These are phyloP conservation scores for Danionella dracula DNA, from an alignment of 2,797 vertebrate species.

Conservation along the genomic window DNA sequence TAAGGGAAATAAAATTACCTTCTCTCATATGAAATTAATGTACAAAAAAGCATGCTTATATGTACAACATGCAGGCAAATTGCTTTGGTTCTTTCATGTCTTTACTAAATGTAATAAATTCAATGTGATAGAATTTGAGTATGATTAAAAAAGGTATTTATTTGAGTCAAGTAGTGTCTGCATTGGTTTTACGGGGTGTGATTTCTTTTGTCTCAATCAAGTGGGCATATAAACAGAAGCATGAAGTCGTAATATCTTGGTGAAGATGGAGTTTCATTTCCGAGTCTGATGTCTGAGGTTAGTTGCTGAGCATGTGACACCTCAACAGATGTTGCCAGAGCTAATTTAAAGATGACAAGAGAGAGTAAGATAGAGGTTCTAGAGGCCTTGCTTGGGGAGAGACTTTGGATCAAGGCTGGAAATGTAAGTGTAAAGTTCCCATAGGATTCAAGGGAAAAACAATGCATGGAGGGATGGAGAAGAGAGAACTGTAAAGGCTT, in stretches of 20 bases:
- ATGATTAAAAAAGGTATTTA: no score
- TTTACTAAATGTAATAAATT: no score
- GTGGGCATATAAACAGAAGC: neutral
- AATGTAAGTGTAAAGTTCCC: slow-evolving; percentile 47
- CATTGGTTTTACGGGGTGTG: no score
- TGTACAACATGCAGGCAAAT: no score
- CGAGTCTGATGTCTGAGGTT: slow-evolving; percentile 33
- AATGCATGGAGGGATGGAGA: slow-evolving; percentile 23
- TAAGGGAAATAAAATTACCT: no score
- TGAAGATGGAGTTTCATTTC: slow-evolving; percentile 23
- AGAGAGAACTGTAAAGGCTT: slow-evolving; percentile 30
- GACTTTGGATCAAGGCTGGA: slow-evolving; percentile 34
- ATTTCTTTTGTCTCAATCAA: neutral
- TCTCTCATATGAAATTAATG: no score
- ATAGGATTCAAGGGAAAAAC: slow-evolving; percentile 30
- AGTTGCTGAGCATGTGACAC: slow-evolving; percentile 29
- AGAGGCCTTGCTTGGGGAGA: slow-evolving; percentile 24
- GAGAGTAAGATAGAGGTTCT: slow-evolving; percentile 11
- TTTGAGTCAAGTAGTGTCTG: no score
- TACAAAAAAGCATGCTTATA: no score
- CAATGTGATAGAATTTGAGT: no score
- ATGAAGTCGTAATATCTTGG: neutral
- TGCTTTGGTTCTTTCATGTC: no score
- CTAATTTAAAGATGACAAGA: slow-evolving; percentile 39
- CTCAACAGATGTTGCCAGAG: slow-evolving; percentile 16